These are phyloP conservation scores for Thamnaconus septentrionalis DNA, from an alignment of 2,113 vertebrate species.

Conservation along the genomic window DNA sequence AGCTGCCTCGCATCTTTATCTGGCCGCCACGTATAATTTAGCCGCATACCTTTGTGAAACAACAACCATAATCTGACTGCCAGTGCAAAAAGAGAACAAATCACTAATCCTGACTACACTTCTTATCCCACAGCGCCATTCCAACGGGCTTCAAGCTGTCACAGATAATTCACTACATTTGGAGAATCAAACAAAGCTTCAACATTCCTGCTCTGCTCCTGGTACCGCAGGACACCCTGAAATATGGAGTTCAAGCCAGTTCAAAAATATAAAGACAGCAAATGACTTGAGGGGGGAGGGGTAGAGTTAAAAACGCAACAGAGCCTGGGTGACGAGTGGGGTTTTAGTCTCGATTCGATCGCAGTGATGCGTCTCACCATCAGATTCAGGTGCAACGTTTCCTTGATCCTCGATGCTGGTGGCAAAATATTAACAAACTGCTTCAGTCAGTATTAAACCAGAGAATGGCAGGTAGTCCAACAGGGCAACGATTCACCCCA, in stretches of 20 bases:
- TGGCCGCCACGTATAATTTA: slow-evolving; percentile 22
- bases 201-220: slow-evolving; percentile 70
- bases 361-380: slow-evolving; percentile 55
- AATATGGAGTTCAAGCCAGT: slow-evolving; percentile 13
- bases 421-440: slow-evolving; percentile 35
- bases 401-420: slow-evolving; percentile 23
- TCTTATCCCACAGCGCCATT: slow-evolving; percentile 65
- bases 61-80: slow-evolving; percentile 26
- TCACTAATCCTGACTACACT: slow-evolving; percentile 64
- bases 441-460: slow-evolving; percentile 21
- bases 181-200: slow-evolving; percentile 61
- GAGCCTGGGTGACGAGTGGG: background rate
- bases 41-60: slow-evolving; percentile 32
- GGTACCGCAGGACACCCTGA: slow-evolving; percentile 58
- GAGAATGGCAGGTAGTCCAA: slow-evolving; percentile 12
- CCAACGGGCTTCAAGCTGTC: slow-evolving; percentile 66
- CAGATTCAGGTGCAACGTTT: slow-evolving; percentile 35
- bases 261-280: slow-evolving; percentile 13
- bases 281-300: slow-evolving; percentile 23
- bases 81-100: slow-evolving; percentile 45
- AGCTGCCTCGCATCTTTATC: slow-evolving; percentile 20
- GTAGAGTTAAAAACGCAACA: slow-evolving; percentile 8
- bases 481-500: slow-evolving; percentile 11
- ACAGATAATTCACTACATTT: slow-evolving; percentile 71
- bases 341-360: background rate